Evolutionary conservation across 2,113 vertebrate species (phyloP), one percentile per base, ranked within the genome.

Genomic region (Notothenia rossii): DNA sequence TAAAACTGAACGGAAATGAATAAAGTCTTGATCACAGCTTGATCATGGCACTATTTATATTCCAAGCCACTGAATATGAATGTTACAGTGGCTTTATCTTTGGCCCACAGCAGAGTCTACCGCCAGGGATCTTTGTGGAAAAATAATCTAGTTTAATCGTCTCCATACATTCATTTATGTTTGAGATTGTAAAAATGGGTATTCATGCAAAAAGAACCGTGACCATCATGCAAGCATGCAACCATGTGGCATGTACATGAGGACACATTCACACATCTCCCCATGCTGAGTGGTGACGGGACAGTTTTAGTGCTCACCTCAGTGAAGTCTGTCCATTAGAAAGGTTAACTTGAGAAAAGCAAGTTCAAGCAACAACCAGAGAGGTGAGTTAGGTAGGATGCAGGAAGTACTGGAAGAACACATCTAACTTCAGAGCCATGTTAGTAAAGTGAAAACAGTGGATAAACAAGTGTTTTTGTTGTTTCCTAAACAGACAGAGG

Each of bases 311-410:
- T 67, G 94, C 98, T 99, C 96, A 99, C 98, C 98, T 99, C 92
- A 97, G 95, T 92, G 97, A 92, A 88, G 97, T 94, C 98, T 99
- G 96, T 98, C 97, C 97, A 93, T 96, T 95, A 93, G 95, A 95
- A 95, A 92, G 72, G 95, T 96, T 95, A 90, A 95, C 81, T 72
- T 83, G 84, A 90, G 74, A 91, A 62, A 78, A 84, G 89, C 72
- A 96, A 90, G 95, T 95, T 94, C 91, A 90, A 91, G 89, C 83
- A 69, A 86, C 61, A 91, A 74, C 29, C 83, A 88, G 76, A 91
- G 64, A 83, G 77, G 53, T 50, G 50, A 63, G 83, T 91, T 86
- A 83, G 69, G 59, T 86, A 83, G 74, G 93, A 79, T 54, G 85
- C 66, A 81, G 66, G 89, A 71, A 79, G 65, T 72, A 73, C 18